These are phyloP conservation scores for Poeciliopsis turrubarensis DNA, from an alignment of 2,113 vertebrate species.

Conservation along the genomic window DNA sequence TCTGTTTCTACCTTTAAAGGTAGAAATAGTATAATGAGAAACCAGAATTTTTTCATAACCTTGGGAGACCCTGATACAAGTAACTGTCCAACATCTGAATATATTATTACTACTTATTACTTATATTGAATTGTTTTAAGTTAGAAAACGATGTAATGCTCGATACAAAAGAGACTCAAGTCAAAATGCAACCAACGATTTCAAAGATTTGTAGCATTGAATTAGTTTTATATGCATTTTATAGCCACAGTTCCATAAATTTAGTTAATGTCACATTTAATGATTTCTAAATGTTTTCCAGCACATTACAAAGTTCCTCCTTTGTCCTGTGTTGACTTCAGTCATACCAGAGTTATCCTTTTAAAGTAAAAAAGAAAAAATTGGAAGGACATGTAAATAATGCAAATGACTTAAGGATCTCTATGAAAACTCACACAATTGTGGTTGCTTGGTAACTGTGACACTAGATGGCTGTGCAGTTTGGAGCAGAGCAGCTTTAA, in stretches of 20 bases:
- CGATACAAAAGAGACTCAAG: background rate
- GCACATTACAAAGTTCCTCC: background rate
- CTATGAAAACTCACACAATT: background rate
- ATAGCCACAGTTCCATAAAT: background rate
- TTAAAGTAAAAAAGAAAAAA: constrained; percentile 22
- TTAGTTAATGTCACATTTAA: background rate
- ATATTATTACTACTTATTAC: background rate
- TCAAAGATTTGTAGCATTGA: background rate
- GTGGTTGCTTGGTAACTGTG: constrained; percentile 47
- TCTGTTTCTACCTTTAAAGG: no score
- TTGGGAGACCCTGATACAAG: background rate
- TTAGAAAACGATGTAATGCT: background rate
- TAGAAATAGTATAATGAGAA: no score
- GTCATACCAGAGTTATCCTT: constrained; percentile 2
- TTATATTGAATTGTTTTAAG: background rate
- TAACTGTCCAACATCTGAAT: background rate
- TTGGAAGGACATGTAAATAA: constrained; percentile 27
- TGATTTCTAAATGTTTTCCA: background rate
- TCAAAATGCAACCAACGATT: background rate
- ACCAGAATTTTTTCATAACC: background rate
- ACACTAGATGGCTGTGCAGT: background rate
- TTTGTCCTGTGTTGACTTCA: constrained; percentile 1
- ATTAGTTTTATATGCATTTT: background rate
- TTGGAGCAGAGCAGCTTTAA: constrained; percentile 20
- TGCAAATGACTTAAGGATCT: constrained; percentile 36